Conservation (phyloP, 2,113 vertebrate species). For the Hirundichthys speculiger region DNA sequence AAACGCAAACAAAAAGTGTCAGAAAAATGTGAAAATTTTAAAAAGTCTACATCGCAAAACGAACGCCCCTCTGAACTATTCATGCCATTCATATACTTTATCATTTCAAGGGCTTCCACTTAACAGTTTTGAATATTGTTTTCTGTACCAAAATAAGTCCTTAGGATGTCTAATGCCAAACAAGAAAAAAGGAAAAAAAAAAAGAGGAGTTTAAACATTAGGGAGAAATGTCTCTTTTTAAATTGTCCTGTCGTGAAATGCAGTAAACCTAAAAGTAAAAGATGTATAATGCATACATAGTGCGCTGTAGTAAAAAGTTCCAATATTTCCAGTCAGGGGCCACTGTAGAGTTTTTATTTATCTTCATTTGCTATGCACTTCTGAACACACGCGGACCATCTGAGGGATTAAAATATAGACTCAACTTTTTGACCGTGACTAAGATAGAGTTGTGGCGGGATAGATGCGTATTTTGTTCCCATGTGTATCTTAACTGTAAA, state of each 20-base stretch:
- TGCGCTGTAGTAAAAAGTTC: slow-evolving; percentile 32
- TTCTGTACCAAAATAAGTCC: slow-evolving; percentile 13
- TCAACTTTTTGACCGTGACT: not conserved
- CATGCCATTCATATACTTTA: not conserved
- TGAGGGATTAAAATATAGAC: slow-evolving; percentile 5
- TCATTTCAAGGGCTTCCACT: slow-evolving; percentile 64
- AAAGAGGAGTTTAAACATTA: not conserved
- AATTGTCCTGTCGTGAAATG: slow-evolving; percentile 36
- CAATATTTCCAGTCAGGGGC: slow-evolving; percentile 22
- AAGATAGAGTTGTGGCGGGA: too few relatives aligned
- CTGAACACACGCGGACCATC: not conserved
- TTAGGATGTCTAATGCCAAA: slow-evolving; percentile 27
- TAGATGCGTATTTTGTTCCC: too few relatives aligned
- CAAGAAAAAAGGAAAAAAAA: not conserved
- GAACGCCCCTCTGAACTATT: not conserved
- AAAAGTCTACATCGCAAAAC: too few relatives aligned
- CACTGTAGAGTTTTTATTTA: slow-evolving; percentile 4
- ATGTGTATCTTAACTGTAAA: not conserved
- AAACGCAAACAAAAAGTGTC: slow-evolving; percentile 9
- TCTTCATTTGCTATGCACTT: slow-evolving; percentile 59
- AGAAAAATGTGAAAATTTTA: too few relatives aligned
- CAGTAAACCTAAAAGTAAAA: slow-evolving; percentile 19
- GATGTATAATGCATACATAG: slow-evolving; percentile 40
- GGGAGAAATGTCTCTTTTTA: slow-evolving; percentile 38
- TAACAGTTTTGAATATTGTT: slow-evolving; percentile 19